Evolutionary conservation across 2,888 invertebrate species (phyloP).

Genomic region (Abscondita cerata): DNA sequence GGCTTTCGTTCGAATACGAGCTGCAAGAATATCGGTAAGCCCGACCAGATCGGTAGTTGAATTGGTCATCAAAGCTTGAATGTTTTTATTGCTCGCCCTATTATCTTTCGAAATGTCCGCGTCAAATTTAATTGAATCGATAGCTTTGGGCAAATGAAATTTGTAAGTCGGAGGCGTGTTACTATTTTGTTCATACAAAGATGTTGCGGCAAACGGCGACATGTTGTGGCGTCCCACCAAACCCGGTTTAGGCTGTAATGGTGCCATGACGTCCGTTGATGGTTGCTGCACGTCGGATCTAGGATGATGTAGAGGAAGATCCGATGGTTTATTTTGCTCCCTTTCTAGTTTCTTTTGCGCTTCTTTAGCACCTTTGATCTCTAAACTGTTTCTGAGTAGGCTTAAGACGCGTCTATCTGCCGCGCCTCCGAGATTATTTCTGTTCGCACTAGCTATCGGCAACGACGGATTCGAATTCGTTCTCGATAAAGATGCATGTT

Average conservation of each 20-base stretch:
- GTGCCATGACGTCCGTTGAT: conserved; percentile 56
- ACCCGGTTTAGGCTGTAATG: conserved; percentile 59
- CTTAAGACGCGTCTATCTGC: conserved; percentile 77
- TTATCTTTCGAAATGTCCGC: conserved; percentile 52
- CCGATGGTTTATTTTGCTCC: conserved; percentile 41
- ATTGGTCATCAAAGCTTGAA: conserved; percentile 42
- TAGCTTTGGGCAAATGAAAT: conserved; percentile 72
- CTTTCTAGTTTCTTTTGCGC: conserved; percentile 61
- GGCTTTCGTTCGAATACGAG: conserved; percentile 85
- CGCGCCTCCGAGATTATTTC: conserved; percentile 57
- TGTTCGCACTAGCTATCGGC: conserved; percentile 38
- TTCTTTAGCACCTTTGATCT: conserved; percentile 67
- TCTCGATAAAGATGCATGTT: conserved; percentile 42
- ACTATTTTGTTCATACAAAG: conserved; percentile 60
- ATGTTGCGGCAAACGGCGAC: conserved; percentile 65
- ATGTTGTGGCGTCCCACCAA: conserved; percentile 61
- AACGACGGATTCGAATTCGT: conserved; percentile 47
- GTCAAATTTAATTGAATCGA: conserved; percentile 69
- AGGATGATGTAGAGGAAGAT: conserved; percentile 40
- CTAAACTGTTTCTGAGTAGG: conserved; percentile 74
- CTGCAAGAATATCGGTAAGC: conserved; percentile 68
- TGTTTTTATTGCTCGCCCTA: conserved; percentile 33
- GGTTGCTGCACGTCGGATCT: conserved; percentile 55
- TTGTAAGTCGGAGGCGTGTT: conserved; percentile 64
- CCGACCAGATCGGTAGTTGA: conserved; percentile 60